Conservation (phyloP, 2,888 invertebrate genomes). For the Prosapia bicincta region DNA sequence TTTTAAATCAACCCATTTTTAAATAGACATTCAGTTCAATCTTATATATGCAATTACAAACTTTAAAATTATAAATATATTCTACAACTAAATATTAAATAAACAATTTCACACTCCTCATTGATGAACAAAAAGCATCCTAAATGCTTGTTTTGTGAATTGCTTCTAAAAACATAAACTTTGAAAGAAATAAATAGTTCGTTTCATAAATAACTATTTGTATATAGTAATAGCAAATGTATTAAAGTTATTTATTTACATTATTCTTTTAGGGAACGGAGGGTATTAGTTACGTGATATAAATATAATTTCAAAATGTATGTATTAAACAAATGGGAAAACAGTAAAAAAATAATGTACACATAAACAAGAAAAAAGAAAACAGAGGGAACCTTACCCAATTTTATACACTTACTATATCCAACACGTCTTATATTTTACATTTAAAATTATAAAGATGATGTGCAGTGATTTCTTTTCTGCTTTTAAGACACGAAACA, state of each 20-base stretch:
- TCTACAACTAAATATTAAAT: too few species aligned
- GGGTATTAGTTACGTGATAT: background rate
- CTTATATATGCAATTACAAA: too few species aligned
- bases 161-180: background rate
- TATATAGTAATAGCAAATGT: background rate
- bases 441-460: background rate
- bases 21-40: too few species aligned
- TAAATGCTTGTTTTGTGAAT: background rate
- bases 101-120: too few species aligned
- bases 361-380: background rate
- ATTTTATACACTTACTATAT: background rate
- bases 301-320: background rate
- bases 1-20: too few species aligned
- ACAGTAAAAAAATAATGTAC: background rate
- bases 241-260: background rate
- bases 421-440: background rate
- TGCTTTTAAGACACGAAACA: background rate
- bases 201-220: background rate
- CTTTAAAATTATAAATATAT: too few species aligned
- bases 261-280: background rate
- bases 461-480: background rate
- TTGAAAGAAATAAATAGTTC: background rate
- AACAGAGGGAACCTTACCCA: background rate
- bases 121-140: too few species aligned
- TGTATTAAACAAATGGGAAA: background rate